Base-by-base conservation (phyloP, 2,113 vertebrate species). In the Craseonycteris thonglongyai region DNA sequence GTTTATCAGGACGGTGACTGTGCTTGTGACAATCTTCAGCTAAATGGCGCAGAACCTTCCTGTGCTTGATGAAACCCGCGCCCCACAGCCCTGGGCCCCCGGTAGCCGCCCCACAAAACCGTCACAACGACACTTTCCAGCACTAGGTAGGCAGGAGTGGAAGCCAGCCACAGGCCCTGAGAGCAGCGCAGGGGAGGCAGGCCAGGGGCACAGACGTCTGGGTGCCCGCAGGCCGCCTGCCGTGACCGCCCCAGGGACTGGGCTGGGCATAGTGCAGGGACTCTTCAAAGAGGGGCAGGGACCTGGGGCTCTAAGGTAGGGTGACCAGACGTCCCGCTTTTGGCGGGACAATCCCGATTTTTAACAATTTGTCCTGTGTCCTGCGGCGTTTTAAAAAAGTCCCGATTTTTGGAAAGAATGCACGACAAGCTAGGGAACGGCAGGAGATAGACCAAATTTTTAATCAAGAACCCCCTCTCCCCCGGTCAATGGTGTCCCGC, bases 21-120 rank as follows among this genome's bases (percentile, higher is more conserved):
- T 22, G 71, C 68, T 38, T 95, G 68, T 83, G 79, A 83, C 93
- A 87, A 47, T 83, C 82, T 93, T 91, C 51, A 3, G 71, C 86
- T 84, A 78, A 93, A 93, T 56, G 63, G 56, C n/a, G 87, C 92
- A 93, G 78, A 54, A 82, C 78, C 35, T 79, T n/a, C 28, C 33
- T 33, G 69, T 42, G 63, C 76, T 65, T 51, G 65, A 71, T 76
- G 71, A 71, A 86, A 79, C 71, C 59, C n/a, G 83, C 0, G 0
- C 66, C 81, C 89, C 19, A 10, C 35, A 61, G 92, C 90, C 96
- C 58, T 24, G 56, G 94, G 74, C 47, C 69, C 22, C 0, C 38
- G 78, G 69, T 58, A 47, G 38, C 63, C 71, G 56, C 72, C 21
- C 30, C 16, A 81, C 87, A 76, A 68, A 85, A 81, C 75, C 74